These are phyloP conservation scores for Morpho deidamia DNA, from an alignment of 2,888 invertebrate species.

Conservation along the genomic window DNA sequence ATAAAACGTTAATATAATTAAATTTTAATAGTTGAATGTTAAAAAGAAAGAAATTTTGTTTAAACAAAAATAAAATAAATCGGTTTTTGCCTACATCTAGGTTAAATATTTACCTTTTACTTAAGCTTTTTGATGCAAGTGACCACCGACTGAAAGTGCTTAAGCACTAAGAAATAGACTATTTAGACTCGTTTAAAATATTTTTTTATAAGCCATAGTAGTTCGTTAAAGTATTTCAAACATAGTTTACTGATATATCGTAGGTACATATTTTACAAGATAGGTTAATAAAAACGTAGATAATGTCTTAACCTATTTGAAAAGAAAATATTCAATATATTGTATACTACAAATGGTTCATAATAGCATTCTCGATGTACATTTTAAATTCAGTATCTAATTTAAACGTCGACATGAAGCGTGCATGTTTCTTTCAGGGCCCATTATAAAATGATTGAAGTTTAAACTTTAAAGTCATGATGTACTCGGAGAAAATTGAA, in stretches of 20 bases:
- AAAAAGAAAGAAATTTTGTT: no score
- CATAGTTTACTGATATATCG: not conserved
- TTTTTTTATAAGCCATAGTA: no score
- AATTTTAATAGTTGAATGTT: no score
- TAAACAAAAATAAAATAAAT: no score
- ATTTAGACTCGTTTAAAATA: no score
- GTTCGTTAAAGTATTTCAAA: no score
- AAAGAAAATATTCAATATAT: not conserved
- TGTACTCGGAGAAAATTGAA: slow-evolving; percentile 14
- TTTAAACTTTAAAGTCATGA: slow-evolving; percentile 19
- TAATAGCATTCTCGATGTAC: slow-evolving; percentile 5
- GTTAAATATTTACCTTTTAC: no score
- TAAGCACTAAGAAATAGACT: no score
- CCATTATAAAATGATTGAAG: slow-evolving; percentile 18
- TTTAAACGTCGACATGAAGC: slow-evolving; percentile 5
- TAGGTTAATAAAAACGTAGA: not conserved
- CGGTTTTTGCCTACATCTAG: no score
- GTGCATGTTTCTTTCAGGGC: slow-evolving; percentile 15
- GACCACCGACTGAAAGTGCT: no score
- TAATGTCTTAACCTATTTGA: not conserved
- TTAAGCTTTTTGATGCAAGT: no score
- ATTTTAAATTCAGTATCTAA: slow-evolving; percentile 16
- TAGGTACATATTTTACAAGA: not conserved
- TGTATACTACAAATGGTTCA: not conserved
- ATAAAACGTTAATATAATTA: no score